Percentiles rank a stretch among this genome's conserved stretches.
Conservation (phyloP, 2,888 invertebrate species). For the Athripsodes cinereus region DNA sequence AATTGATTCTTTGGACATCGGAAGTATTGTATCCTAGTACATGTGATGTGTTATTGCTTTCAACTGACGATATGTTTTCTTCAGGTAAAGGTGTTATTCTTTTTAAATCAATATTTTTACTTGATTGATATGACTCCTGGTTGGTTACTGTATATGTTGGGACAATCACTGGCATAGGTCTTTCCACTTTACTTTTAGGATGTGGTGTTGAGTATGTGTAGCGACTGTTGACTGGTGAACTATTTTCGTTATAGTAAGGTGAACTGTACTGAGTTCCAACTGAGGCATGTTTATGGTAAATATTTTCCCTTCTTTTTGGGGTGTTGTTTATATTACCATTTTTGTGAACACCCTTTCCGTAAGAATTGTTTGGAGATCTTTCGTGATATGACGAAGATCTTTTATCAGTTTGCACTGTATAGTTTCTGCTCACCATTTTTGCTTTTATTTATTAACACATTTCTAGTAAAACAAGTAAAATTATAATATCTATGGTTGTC, state of each 20-base stretch:
- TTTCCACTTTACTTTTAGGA: conserved; percentile 19
- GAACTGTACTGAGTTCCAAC: conserved; percentile 25
- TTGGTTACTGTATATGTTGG: conserved; percentile 21
- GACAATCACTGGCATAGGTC: conserved; percentile 7
- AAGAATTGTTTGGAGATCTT: conserved; percentile 17
- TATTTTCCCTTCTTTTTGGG: conserved; percentile 23
- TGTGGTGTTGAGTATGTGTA: conserved; percentile 18
- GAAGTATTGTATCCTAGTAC: background rate
- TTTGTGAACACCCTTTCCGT: conserved; percentile 4
- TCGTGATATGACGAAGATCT: conserved; percentile 17
- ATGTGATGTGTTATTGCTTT: background rate
- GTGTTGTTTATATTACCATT: conserved; percentile 13
- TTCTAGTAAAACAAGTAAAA: background rate
- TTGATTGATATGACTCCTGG: conserved; percentile 15
- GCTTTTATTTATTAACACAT: background rate
- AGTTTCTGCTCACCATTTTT: conserved; percentile 49
- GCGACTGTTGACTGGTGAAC: conserved; percentile 10
- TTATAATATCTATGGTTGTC: background rate
- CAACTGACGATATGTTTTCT: background rate
- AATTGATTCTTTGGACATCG: conserved; percentile 12
- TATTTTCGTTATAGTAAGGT: background rate
- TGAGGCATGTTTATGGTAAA: conserved; percentile 25
- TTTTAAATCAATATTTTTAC: conserved; percentile 14
- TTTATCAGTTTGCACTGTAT: conserved; percentile 33
- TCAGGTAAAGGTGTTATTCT: conserved; percentile 10